A percentile compares a stretch with the other conserved stretches of the same genome.
These are phyloP conservation scores for Catagonus wagneri DNA, from an alignment of 2,113 vertebrate genomes.

Conservation along the genomic window DNA sequence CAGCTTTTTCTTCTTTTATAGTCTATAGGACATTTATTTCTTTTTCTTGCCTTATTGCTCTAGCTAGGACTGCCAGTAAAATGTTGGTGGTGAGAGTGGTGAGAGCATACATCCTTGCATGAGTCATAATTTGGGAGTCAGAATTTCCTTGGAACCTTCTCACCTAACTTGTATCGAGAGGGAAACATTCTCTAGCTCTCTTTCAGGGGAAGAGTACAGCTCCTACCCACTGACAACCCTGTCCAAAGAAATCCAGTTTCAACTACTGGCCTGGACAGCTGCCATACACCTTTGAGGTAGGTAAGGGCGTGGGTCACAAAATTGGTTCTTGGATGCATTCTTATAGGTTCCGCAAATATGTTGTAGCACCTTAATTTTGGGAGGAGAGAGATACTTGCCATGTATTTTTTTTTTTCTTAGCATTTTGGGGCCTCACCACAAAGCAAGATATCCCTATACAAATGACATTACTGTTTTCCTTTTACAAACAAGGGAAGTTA, in stretches of 20 bases:
- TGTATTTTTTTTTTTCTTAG: background rate
- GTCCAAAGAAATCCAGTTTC: background rate
- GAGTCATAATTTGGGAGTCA: background rate
- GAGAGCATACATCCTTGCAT: background rate
- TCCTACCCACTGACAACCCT: background rate
- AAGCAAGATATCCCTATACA: background rate
- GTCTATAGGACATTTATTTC: background rate
- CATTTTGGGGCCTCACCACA: background rate
- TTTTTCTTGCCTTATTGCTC: slow-evolving; percentile 61
- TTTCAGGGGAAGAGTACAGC: background rate
- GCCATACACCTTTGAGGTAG: background rate
- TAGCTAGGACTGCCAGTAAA: background rate
- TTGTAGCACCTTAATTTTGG: background rate
- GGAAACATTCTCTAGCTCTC: background rate
- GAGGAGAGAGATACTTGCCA: background rate
- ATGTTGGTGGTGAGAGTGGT: background rate
- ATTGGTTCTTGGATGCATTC: background rate
- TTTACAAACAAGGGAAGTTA: slow-evolving; percentile 8
- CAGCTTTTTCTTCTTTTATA: background rate
- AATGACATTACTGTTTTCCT: background rate
- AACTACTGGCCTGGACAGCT: background rate
- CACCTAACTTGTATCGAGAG: background rate
- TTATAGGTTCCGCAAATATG: background rate
- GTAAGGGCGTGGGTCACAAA: background rate
- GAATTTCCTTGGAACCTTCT: background rate